Percentiles rank a stretch among this genome's conserved stretches.
These are phyloP conservation scores for Chrysaora quinquecirrha DNA, from an alignment of 30 jellyfish, hydroid and myxozoan genomes.

Conservation along the genomic window DNA sequence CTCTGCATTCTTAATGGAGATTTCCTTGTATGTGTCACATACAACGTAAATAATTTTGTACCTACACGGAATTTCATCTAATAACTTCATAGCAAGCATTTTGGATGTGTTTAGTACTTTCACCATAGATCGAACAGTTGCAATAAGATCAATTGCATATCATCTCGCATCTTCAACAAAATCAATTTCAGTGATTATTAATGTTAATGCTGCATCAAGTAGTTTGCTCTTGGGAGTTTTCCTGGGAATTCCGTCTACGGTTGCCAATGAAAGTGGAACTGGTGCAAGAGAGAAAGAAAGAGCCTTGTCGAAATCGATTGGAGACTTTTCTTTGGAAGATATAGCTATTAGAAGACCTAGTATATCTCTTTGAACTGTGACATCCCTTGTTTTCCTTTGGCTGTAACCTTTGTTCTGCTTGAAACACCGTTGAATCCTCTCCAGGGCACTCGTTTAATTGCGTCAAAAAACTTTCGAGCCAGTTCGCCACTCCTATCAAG, in stretches of 20 bases:
- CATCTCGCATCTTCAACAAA: constrained; percentile 13
- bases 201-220: not conserved
- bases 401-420: not conserved
- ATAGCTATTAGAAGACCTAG: not conserved
- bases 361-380: not conserved
- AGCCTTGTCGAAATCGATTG: constrained; percentile 38
- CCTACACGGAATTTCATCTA: not conserved
- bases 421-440: not conserved
- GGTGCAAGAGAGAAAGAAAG: constrained; percentile 44
- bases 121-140: not conserved
- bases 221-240: constrained; percentile 50
- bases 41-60: not conserved
- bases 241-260: constrained; percentile 25
- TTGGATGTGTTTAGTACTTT: constrained; percentile 19
- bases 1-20: constrained; percentile 29
- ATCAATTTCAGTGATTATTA: not conserved
- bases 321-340: not conserved
- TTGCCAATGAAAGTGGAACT: not conserved
- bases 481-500: no score
- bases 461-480: no score
- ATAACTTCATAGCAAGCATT: constrained; percentile 19
- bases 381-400: constrained; percentile 3
- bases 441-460: constrained; percentile 26
- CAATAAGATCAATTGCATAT: constrained; percentile 20
- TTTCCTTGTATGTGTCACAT: not conserved